Evolutionary conservation across 2,797 vertebrate species (phyloP).

Genomic region (Tarsius wallacei): DNA sequence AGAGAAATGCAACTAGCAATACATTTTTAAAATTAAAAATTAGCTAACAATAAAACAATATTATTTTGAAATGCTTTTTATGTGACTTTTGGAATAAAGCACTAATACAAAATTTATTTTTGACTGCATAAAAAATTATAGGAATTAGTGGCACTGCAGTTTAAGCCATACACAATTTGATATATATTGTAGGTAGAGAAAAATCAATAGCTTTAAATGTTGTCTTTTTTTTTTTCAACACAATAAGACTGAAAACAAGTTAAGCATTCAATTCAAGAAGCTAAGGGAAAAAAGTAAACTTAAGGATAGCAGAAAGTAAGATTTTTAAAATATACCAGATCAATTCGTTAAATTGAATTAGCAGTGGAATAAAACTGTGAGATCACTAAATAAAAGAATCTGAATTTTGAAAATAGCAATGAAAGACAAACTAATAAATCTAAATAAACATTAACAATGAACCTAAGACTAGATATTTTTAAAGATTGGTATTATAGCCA

Average conservation of each 20-base stretch:
- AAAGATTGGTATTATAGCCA: background rate
- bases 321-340: conserved; percentile 4
- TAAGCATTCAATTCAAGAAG: conserved; percentile 20
- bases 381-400: conserved; percentile 1
- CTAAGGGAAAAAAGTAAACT: background rate
- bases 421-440: conserved; percentile 43
- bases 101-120: background rate
- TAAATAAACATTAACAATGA: conserved; percentile 3
- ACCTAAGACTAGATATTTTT: background rate
- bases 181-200: background rate
- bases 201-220: conserved; percentile 37
- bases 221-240: conserved; percentile 35
- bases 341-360: conserved; percentile 40
- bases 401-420: conserved; percentile 34
- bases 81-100: background rate
- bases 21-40: conserved; percentile 38
- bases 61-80: background rate
- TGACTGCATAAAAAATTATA: conserved; percentile 11
- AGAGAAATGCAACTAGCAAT: conserved; percentile 2
- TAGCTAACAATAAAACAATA: background rate
- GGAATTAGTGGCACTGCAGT: background rate
- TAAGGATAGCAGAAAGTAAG: background rate
- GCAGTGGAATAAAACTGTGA: background rate
- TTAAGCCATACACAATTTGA: conserved; percentile 19
- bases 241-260: conserved; percentile 28